These are phyloP conservation scores for Chrosomus eos DNA, from an alignment of 2,797 vertebrate species.

Conservation along the genomic window DNA sequence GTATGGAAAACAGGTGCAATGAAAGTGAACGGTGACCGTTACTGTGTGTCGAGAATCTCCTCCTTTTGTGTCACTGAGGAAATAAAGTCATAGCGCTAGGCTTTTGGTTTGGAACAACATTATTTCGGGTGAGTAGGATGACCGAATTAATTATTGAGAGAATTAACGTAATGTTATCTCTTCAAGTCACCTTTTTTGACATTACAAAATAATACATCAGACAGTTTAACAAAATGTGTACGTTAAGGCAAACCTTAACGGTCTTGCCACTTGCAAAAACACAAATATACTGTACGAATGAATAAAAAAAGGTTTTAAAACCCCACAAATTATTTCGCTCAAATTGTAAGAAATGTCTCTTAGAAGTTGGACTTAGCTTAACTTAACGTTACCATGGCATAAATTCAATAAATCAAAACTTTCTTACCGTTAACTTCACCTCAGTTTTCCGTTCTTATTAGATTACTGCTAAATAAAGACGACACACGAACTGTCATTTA, in stretches of 20 bases:
- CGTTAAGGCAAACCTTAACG: not conserved
- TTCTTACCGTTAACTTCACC: not conserved
- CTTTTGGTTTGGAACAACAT: not conserved
- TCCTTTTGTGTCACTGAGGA: not conserved
- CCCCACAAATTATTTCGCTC: not conserved
- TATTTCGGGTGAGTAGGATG: not conserved
- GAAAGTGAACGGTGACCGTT: not conserved
- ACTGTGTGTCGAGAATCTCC: too few relatives aligned
- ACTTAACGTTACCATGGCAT: too few relatives aligned
- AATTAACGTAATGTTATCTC: not conserved
- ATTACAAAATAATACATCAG: not conserved
- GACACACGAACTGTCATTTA: slow-evolving; percentile 18
- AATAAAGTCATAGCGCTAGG: not conserved
- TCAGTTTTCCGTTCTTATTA: not conserved
- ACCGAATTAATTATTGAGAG: not conserved
- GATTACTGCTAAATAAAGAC: not conserved
- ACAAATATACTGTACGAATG: not conserved
- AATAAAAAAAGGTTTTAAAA: not conserved
- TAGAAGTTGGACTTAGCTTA: not conserved
- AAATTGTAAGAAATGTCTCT: not conserved
- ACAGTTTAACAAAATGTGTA: not conserved
- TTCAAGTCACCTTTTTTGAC: not conserved
- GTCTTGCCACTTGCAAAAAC: not conserved
- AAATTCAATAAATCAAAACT: not conserved
- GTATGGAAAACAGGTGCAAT: not conserved